phyloP scores from a whole-genome alignment of 2,888 invertebrate genomes.

The Subacronicta megacephala region DNA sequence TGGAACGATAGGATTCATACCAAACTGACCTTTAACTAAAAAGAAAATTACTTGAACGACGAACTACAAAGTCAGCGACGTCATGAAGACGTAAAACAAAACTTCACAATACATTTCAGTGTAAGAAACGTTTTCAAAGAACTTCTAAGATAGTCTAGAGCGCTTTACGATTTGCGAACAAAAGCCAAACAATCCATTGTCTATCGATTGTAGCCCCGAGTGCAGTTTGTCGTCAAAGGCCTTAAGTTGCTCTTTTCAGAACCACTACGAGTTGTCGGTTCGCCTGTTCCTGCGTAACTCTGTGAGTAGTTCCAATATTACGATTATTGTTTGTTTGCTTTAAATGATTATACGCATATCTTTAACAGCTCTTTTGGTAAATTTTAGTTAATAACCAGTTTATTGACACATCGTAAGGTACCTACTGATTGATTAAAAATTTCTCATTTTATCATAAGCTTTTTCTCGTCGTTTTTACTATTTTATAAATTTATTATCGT shows the following conservation, averaged over 20 bases:
- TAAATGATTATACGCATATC: constrained; percentile 3
- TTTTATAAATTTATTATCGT: not conserved
- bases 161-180: constrained; percentile 83
- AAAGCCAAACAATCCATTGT: constrained; percentile 86
- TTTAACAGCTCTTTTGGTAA: not conserved
- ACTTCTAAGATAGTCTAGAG: constrained; percentile 72
- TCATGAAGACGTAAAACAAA: constrained; percentile 68
- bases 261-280: constrained; percentile 66
- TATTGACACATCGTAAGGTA: too few relatives aligned
- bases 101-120: constrained; percentile 72
- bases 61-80: constrained; percentile 59
- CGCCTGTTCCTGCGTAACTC: constrained; percentile 56
- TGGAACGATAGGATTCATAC: constrained; percentile 49
- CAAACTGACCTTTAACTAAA: constrained; percentile 48
- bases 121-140: constrained; percentile 76
- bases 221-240: constrained; percentile 85
- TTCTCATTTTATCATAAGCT: too few relatives aligned
- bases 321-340: constrained; percentile 18
- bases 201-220: constrained; percentile 82
- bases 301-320: constrained; percentile 32
- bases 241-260: constrained; percentile 72
- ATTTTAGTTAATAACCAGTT: too few relatives aligned
- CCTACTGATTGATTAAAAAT: too few relatives aligned
- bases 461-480: too few relatives aligned
- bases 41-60: constrained; percentile 60